A percentile compares a stretch with the other conserved stretches of the same genome.
Evolutionary conservation across 2,797 vertebrate species (phyloP).

Genomic region (Catamblyrhynchus diadema): DNA sequence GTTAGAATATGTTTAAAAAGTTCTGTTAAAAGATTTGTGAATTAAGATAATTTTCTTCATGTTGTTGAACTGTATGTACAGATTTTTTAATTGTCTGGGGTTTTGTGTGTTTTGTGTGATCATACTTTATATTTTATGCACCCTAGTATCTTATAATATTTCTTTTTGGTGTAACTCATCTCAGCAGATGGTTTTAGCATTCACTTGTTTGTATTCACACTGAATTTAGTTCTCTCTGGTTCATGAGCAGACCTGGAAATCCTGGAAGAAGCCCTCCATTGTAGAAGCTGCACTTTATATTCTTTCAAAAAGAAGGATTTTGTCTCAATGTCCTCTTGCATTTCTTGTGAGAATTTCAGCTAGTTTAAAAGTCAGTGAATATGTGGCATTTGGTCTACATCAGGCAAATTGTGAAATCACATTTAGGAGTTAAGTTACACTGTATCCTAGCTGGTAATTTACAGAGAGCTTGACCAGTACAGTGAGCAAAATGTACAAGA

Average conservation of each 20-base stretch:
- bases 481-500: neutral
- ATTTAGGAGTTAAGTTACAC: neutral
- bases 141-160: neutral
- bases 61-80: neutral
- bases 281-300: neutral
- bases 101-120: neutral
- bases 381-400: neutral
- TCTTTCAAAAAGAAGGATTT: neutral
- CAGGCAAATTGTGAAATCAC: neutral
- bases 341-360: neutral
- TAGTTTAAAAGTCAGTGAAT: neutral
- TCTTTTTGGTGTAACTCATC: neutral
- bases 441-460: neutral
- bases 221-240: neutral
- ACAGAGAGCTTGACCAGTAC: neutral
- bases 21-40: neutral
- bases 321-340: neutral
- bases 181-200: neutral
- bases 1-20: neutral
- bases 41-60: neutral
- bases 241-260: neutral
- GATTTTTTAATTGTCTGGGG: neutral
- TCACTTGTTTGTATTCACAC: neutral
- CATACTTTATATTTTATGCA: neutral
- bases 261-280: neutral